Evolutionary conservation across 2,113 vertebrate species (phyloP), one percentile per base, ranked within the genome.

Genomic region (Phalacrocorax brasilianus): DNA sequence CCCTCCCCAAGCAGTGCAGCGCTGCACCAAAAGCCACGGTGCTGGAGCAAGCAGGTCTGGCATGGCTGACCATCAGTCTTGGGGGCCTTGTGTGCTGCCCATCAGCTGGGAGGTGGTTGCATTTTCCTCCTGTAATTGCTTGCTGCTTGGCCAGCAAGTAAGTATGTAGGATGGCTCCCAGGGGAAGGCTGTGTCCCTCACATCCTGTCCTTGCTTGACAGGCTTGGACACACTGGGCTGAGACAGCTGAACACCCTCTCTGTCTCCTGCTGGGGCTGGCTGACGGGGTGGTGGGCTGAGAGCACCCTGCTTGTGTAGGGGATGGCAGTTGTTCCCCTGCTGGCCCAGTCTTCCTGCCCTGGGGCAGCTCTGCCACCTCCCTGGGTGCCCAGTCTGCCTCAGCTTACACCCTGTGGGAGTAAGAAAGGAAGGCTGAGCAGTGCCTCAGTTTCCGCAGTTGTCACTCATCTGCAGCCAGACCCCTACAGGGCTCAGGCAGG

Each of bases 61-160:
- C 19, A 7, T 2, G 12, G 33, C 88, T 38, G 58, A 26, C 8
- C 27, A 8, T 33, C n/a, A 11, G 12, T 17, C 28, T 18, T 11
- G 0, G 14, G 14, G 50, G 10, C 20, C 2, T 9, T 44, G 1
- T 1, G 11, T 4, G 1, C 8, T 24, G 47, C 20, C 53, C 55
- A 11, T 56, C 1, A 35, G 61, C 76, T 4, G 2, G 9, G 47
- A 30, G 15, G 17, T 22, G 71, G 58, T 6, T 78, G 85, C 19
- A 2, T 83, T 71, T 87, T 22, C 55, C 50, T 45, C 24, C 53
- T 2, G 3, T 27, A 15, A 8, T 6, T 10, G 38, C 76, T 32
- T 30, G 45, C 74, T 74, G 58, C 30, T 26, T 0, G 56, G 65
- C 56, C 61, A 35, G 65, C 0, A 5, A 65, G 8, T 0, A 56